phyloP scores from a whole-genome alignment of 2,797 vertebrate species.

The Triplophysa bombifrons region DNA sequence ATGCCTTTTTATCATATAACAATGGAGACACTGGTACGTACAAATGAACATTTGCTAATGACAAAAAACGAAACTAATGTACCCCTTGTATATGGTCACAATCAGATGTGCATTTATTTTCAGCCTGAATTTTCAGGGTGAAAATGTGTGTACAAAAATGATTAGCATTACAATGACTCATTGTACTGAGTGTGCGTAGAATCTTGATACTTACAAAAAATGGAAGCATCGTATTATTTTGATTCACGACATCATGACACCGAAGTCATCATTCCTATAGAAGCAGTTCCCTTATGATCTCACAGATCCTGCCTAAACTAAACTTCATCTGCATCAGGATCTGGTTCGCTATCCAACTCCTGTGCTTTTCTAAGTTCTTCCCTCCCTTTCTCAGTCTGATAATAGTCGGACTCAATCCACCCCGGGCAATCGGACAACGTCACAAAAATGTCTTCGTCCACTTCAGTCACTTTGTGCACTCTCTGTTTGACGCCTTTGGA shows the following conservation, averaged over 20 bases:
- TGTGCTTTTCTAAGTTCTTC: constrained; percentile 54
- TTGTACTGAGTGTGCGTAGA: neutral
- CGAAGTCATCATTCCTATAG: constrained; percentile 33
- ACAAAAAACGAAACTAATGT: neutral
- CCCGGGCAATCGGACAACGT: constrained; percentile 72
- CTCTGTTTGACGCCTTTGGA: constrained; percentile 93
- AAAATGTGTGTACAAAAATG: too few relatives aligned
- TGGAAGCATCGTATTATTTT: neutral
- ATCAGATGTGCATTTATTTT: neutral
- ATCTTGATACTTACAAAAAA: neutral
- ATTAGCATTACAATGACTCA: neutral
- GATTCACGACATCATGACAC: constrained; percentile 15
- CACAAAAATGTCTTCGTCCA: constrained; percentile 83
- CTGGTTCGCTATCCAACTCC: neutral
- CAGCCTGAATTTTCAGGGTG: neutral
- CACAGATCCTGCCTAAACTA: neutral
- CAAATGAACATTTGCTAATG: neutral
- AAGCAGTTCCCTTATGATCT: constrained; percentile 20
- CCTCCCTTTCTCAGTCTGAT: constrained; percentile 83
- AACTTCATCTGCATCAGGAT: constrained; percentile 31
- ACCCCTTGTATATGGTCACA: neutral
- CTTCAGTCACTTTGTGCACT: constrained; percentile 79
- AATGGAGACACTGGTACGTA: neutral
- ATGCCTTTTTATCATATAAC: neutral
- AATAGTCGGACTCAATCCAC: constrained; percentile 87